phyloP scores from a whole-genome alignment of 2,888 invertebrate genomes.

The Automeris io region DNA sequence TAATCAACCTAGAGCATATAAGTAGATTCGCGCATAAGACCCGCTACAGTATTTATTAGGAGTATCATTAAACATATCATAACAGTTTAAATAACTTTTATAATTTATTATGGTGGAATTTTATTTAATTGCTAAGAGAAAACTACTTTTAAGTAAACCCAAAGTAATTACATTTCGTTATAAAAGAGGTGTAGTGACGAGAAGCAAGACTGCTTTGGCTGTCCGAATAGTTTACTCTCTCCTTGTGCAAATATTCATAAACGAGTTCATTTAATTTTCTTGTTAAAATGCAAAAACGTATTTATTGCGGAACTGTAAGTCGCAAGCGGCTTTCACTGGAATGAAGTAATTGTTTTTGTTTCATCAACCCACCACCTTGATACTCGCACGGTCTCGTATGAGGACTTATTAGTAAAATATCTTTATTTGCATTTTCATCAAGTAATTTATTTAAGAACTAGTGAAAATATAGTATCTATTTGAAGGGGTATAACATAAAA shows the following conservation, averaged over 20 bases:
- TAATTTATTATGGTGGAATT: neutral
- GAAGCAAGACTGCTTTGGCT: conserved; percentile 20
- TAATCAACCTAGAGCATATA: no score
- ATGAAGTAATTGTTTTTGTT: conserved; percentile 19
- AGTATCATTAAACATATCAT: no score
- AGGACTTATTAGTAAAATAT: neutral
- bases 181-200: conserved; percentile 19
- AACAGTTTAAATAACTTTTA: no score
- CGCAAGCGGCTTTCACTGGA: conserved; percentile 4
- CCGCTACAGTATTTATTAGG: neutral
- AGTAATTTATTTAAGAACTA: neutral
- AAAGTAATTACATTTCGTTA: conserved; percentile 24
- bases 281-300: conserved; percentile 11
- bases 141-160: conserved; percentile 13
- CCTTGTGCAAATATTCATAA: conserved; percentile 18
- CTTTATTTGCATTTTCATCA: conserved; percentile 2
- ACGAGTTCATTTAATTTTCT: conserved; percentile 18
- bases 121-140: conserved; percentile 1
- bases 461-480: neutral
- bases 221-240: conserved; percentile 9
- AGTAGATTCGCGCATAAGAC: no score
- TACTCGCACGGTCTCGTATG: conserved; percentile 2
- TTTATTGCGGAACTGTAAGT: conserved; percentile 9
- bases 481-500: no score
- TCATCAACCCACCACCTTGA: conserved; percentile 18